Evolutionary conservation across 2,113 vertebrate species (phyloP).

Genomic region (Planiliza haematocheilus): DNA sequence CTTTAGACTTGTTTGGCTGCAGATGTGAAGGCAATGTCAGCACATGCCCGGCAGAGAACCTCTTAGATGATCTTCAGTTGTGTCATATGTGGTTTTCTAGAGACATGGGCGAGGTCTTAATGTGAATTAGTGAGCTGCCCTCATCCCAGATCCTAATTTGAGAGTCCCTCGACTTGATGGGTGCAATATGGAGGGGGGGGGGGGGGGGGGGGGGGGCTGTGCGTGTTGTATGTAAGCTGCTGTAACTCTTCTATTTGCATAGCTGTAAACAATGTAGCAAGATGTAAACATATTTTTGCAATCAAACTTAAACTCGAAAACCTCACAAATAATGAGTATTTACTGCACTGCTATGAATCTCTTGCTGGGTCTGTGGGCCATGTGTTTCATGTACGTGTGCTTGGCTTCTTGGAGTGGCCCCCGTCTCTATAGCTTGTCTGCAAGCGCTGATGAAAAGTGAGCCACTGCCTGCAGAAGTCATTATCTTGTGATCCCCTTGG

Average conservation of each 20-base stretch:
- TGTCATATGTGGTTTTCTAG: conserved; percentile 39
- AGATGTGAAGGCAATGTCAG: conserved; percentile 51
- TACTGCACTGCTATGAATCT: not conserved
- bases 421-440: conserved; percentile 41
- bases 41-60: conserved; percentile 41
- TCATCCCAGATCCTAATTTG: conserved; percentile 42
- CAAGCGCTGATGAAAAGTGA: conserved; percentile 53
- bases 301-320: conserved; percentile 9
- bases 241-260: not conserved
- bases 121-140: conserved; percentile 31
- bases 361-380: conserved; percentile 40
- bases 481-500: conserved; percentile 61
- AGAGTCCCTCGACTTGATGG: conserved; percentile 22
- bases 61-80: conserved; percentile 38
- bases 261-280: not conserved
- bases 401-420: conserved; percentile 31
- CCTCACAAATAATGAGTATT: conserved; percentile 2
- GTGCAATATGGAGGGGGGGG: not conserved
- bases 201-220: not conserved
- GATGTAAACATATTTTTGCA: conserved; percentile 4
- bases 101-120: conserved; percentile 31
- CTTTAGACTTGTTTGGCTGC: conserved; percentile 37
- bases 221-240: not conserved
- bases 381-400: conserved; percentile 58
- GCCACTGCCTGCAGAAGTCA: conserved; percentile 73